Evolutionary conservation across 1,140 invertebrate species (phyloP).

Genomic region (Cotesia chilonis): DNA sequence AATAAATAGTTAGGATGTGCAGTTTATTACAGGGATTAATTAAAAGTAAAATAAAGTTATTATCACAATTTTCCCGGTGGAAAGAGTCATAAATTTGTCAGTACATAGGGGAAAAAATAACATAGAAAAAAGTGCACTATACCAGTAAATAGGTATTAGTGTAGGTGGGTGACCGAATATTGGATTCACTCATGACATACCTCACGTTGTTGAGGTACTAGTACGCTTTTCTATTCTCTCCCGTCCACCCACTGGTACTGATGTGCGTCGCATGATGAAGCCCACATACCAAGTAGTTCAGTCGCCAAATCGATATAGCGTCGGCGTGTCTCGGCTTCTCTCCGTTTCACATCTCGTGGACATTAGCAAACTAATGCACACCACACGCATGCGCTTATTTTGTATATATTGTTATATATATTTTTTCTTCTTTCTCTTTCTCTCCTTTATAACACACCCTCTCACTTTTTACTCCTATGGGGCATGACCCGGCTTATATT

Average conservation of each 20-base stretch:
- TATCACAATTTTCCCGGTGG: too few species aligned
- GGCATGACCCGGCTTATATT: constrained; percentile 25
- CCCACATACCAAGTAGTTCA: constrained; percentile 34
- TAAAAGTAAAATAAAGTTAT: too few species aligned
- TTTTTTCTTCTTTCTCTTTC: too few species aligned
- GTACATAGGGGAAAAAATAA: not conserved
- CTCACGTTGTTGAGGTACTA: constrained; percentile 18
- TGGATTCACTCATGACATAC: constrained; percentile 22
- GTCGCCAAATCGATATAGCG: constrained; percentile 34
- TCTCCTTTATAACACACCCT: not conserved
- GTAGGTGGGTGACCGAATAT: constrained; percentile 19
- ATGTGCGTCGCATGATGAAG: constrained; percentile 14
- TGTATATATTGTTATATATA: constrained; percentile 1
- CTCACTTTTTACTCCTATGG: constrained; percentile 27
- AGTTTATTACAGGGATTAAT: too few species aligned
- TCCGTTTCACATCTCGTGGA: constrained; percentile 16
- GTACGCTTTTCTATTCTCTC: constrained; percentile 5
- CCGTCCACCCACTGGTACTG: constrained; percentile 19
- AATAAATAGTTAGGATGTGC: too few species aligned
- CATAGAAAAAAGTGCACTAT: not conserved
- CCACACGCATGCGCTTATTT: constrained; percentile 21
- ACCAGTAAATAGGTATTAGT: not conserved
- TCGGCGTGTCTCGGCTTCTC: constrained; percentile 28
- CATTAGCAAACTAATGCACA: constrained; percentile 5
- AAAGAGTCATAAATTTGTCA: too few species aligned